Percentiles rank a stretch among this genome's conserved stretches.
Evolutionary conservation across 1,140 invertebrate genomes (phyloP).

Genomic region (Ips typographus): DNA sequence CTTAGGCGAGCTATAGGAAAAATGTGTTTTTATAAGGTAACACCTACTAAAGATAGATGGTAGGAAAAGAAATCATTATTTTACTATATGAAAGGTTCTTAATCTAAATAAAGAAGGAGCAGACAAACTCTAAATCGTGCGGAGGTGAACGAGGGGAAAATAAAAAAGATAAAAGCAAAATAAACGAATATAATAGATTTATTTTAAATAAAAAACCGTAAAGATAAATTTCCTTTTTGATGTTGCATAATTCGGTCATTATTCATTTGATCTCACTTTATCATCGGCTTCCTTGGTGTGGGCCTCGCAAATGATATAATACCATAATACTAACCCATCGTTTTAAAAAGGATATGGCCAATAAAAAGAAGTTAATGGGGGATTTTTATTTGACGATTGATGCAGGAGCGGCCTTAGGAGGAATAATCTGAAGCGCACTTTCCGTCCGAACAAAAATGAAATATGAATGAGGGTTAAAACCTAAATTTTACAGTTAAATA

Average conservation of each 20-base stretch:
- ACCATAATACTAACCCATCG: constrained; percentile 26
- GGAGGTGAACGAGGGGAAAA: constrained; percentile 20
- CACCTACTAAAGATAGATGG: too few relatives aligned
- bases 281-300: constrained; percentile 9
- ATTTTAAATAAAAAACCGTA: constrained; percentile 30
- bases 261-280: constrained; percentile 33
- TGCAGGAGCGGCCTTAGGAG: constrained; percentile 16
- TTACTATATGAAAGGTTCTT: neutral
- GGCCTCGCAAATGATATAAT: constrained; percentile 23
- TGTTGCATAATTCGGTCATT: constrained; percentile 28
- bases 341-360: constrained; percentile 22
- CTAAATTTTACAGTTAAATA: too few relatives aligned
- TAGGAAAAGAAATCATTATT: too few relatives aligned
- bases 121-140: constrained; percentile 25
- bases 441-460: too few relatives aligned
- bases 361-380: constrained; percentile 15
- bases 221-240: constrained; percentile 31
- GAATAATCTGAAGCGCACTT: neutral
- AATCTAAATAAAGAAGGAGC: constrained; percentile 26
- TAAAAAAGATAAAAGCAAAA: constrained; percentile 28
- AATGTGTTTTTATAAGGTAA: too few relatives aligned
- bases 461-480: too few relatives aligned
- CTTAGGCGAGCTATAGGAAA: too few relatives aligned
- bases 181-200: constrained; percentile 35
- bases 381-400: constrained; percentile 25